Evolutionary conservation across 2,888 invertebrate genomes (phyloP).

Genomic region (Watsonalla binaria): DNA sequence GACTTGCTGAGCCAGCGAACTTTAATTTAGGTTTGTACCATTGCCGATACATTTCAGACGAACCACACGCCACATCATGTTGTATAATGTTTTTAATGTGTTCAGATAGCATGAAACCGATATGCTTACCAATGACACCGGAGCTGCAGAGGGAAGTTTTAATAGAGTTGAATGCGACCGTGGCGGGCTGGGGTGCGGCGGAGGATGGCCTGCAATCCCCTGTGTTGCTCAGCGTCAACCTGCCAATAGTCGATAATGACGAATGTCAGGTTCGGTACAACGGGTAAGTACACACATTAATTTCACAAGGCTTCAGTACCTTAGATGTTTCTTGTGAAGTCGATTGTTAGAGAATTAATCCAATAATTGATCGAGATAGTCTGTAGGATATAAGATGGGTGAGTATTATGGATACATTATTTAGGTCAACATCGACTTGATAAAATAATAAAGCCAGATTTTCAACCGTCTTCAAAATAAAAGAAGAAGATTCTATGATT

Average conservation of each 20-base stretch:
- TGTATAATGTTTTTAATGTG: too few species aligned
- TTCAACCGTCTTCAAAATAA: too few species aligned
- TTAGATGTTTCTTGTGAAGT: too few species aligned
- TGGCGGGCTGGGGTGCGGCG: conserved; percentile 77
- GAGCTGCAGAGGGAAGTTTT: conserved; percentile 29
- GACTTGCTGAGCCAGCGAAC: conserved; percentile 55
- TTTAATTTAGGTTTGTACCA: conserved; percentile 40
- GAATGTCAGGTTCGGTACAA: conserved; percentile 7
- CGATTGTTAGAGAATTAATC: too few species aligned
- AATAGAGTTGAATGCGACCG: conserved; percentile 38
- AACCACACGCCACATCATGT: not conserved
- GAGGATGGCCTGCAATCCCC: conserved; percentile 55
- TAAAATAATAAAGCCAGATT: too few species aligned
- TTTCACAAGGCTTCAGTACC: not conserved
- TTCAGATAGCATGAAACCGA: conserved; percentile 52
- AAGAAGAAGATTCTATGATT: too few species aligned
- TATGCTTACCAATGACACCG: conserved; percentile 63
- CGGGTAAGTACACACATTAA: conserved; percentile 11
- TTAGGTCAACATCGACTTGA: too few species aligned
- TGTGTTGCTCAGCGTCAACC: conserved; percentile 47
- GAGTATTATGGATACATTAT: too few species aligned
- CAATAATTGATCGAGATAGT: too few species aligned
- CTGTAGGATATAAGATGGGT: too few species aligned
- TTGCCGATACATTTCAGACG: not conserved
- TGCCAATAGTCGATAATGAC: conserved; percentile 33